These are phyloP conservation scores for Conchocele bisecta DNA, from an alignment of 2,888 invertebrate species.

Conservation along the genomic window DNA sequence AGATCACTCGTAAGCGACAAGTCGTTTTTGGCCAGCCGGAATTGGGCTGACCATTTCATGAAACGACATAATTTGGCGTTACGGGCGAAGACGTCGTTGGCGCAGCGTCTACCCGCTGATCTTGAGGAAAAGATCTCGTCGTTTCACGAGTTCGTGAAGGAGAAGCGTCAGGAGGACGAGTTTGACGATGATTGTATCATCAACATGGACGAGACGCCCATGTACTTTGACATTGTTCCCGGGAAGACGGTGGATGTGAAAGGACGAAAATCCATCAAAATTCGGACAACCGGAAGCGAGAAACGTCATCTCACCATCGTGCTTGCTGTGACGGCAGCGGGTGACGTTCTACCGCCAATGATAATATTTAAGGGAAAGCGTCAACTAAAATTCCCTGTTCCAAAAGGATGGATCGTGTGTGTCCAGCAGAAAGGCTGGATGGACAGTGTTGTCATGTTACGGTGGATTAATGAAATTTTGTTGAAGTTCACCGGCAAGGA, in stretches of 20 bases:
- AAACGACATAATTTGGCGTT: constrained; percentile 4
- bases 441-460: not conserved
- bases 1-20: not conserved
- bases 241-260: not conserved
- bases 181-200: constrained; percentile 37
- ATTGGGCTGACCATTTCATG: constrained; percentile 30
- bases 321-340: not conserved
- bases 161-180: constrained; percentile 22
- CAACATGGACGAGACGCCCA: constrained; percentile 42
- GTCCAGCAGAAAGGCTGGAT: constrained; percentile 15
- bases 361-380: constrained; percentile 9
- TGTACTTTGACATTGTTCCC: constrained; percentile 32
- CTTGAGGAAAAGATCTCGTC: not conserved
- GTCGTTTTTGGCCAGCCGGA: constrained; percentile 17
- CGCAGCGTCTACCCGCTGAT: constrained; percentile 1
- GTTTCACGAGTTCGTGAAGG: constrained; percentile 25
- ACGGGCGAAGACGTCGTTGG: not conserved
- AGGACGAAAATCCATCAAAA: not conserved
- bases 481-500: constrained; percentile 6
- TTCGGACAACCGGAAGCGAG: constrained; percentile 1
- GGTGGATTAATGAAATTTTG: constrained; percentile 6
- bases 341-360: constrained; percentile 11
- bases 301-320: constrained; percentile 38
- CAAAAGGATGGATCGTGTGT: constrained; percentile 2
- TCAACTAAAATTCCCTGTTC: not conserved